These are phyloP conservation scores for Sesamia inferens DNA, from an alignment of 2,888 invertebrate genomes.

Conservation along the genomic window DNA sequence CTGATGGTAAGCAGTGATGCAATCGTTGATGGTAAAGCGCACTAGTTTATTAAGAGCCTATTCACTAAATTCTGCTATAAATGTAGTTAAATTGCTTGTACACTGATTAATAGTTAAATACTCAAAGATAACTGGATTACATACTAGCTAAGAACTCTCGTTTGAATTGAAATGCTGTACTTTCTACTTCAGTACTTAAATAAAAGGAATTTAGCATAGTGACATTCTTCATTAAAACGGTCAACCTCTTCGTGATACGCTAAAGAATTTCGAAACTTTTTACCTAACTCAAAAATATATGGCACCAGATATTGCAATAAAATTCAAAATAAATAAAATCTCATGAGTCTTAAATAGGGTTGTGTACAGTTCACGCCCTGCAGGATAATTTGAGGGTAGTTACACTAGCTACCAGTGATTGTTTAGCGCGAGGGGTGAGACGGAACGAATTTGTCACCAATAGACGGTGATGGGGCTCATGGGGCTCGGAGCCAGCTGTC, in stretches of 20 bases:
- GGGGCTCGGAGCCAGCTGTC: constrained; percentile 78
- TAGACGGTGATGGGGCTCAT: constrained; percentile 74
- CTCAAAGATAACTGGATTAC: neutral
- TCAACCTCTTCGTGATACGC: neutral
- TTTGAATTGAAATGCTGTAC: neutral
- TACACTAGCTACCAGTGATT: constrained; percentile 68
- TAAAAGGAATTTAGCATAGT: neutral
- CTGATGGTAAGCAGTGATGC: too few species aligned
- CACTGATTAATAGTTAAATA: too few species aligned
- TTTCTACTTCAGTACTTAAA: neutral
- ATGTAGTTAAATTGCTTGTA: neutral
- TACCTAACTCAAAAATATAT: constrained; percentile 12
- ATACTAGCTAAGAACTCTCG: too few species aligned
- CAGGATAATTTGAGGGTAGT: constrained; percentile 72
- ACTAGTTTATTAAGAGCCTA: too few species aligned
- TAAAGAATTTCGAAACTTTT: neutral
- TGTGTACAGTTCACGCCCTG: constrained; percentile 77
- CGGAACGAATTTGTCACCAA: constrained; percentile 87
- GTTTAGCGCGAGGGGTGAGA: constrained; percentile 76
- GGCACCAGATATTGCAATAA: constrained; percentile 32
- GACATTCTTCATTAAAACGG: neutral
- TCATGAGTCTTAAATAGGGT: constrained; percentile 70
- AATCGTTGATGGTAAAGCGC: too few species aligned
- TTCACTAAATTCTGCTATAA: neutral
- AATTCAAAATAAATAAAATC: constrained; percentile 67